Conservation (phyloP, 2,797 vertebrate species). For the Chromis chromis region DNA sequence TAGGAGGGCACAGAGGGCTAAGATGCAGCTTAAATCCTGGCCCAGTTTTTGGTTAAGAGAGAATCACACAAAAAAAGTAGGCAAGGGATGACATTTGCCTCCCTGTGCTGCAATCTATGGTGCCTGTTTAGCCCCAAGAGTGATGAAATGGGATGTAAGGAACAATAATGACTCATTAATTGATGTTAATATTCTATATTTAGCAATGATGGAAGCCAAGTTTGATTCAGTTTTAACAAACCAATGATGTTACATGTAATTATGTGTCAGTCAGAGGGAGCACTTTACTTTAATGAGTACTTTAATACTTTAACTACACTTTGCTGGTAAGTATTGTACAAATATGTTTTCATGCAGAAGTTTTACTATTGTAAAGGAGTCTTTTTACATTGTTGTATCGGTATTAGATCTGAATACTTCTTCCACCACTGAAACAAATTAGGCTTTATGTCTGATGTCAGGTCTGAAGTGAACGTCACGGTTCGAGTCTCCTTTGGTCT, state of each 20-base stretch:
- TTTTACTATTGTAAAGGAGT: no score
- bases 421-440: not conserved
- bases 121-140: not conserved
- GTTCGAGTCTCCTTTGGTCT: conserved; percentile 7
- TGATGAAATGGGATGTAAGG: not conserved
- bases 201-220: no score
- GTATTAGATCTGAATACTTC: no score
- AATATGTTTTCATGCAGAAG: no score
- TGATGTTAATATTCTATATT: not conserved
- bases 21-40: conserved; percentile 62
- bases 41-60: conserved; percentile 35
- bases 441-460: not conserved
- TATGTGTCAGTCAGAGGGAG: no score
- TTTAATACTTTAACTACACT: no score
- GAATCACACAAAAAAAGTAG: conserved; percentile 11
- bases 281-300: no score
- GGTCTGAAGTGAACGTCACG: conserved; percentile 2
- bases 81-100: conserved; percentile 23
- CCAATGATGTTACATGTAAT: no score
- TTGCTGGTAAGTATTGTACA: no score
- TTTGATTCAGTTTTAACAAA: no score
- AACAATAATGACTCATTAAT: conserved; percentile 1
- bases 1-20: conserved; percentile 26
- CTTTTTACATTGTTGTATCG: no score
- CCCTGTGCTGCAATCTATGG: conserved; percentile 15